These are phyloP conservation scores for Carduelis carduelis DNA, from an alignment of 2,797 vertebrate species.

Conservation along the genomic window DNA sequence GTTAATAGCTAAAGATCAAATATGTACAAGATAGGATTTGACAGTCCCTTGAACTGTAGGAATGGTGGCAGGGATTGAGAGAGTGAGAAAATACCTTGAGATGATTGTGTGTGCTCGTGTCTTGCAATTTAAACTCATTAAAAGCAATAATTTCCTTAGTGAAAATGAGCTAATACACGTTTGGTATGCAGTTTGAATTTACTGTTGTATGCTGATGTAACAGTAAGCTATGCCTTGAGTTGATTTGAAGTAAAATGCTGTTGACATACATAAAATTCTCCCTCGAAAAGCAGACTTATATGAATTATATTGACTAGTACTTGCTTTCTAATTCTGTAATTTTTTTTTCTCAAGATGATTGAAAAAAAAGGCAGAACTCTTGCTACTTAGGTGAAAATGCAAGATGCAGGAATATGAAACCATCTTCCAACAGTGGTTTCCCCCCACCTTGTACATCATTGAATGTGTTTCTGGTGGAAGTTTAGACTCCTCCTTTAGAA, in stretches of 20 bases:
- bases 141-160: background rate
- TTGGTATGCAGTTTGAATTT: background rate
- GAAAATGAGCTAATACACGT: background rate
- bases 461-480: background rate
- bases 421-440: background rate
- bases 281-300: background rate
- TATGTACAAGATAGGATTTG: background rate
- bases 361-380: background rate
- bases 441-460: accelerated
- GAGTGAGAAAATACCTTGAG: background rate
- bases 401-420: background rate
- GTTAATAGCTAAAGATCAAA: background rate
- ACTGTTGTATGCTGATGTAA: background rate
- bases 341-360: background rate
- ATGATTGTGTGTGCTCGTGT: background rate
- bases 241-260: background rate
- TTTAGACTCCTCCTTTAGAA: background rate
- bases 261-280: background rate
- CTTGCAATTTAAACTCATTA: background rate
- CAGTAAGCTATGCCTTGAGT: background rate
- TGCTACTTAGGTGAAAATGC: background rate
- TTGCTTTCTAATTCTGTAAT: background rate
- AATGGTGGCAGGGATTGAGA: background rate
- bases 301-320: background rate
- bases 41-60: background rate